phyloP scores from a whole-genome alignment of 2,888 invertebrate genomes.

The Gastracanthus pulcherrimus region DNA sequence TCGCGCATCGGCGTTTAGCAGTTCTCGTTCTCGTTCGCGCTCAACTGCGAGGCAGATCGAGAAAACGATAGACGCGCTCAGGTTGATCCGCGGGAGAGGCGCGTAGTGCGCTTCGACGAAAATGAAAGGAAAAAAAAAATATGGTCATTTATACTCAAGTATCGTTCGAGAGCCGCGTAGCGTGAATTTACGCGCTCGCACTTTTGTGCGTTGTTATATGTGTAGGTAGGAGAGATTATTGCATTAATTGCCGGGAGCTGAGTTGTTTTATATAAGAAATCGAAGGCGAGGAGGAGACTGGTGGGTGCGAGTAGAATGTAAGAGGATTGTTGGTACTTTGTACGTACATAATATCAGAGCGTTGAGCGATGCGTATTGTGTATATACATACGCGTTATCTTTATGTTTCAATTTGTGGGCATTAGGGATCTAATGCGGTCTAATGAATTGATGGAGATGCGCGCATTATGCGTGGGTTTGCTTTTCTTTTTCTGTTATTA shows the following conservation, averaged over 20 bases:
- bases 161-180: constrained; percentile 7
- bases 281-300: neutral
- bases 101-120: neutral
- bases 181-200: neutral
- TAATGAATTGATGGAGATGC: neutral
- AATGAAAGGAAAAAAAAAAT: neutral
- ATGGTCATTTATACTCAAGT: constrained; percentile 45
- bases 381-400: neutral
- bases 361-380: too few species aligned
- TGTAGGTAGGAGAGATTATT: constrained; percentile 14
- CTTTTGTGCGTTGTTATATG: neutral
- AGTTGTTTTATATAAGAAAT: neutral
- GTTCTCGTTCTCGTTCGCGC: neutral
- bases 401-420: neutral
- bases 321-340: too few species aligned
- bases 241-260: constrained; percentile 1
- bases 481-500: neutral
- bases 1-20: neutral
- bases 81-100: neutral
- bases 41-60: neutral
- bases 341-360: neutral
- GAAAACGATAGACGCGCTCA: constrained; percentile 24
- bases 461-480: neutral
- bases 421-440: too few species aligned
- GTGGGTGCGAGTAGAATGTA: neutral